These are phyloP conservation scores for Spicauda simplicius DNA, from an alignment of 2,888 invertebrate genomes.

Conservation along the genomic window DNA sequence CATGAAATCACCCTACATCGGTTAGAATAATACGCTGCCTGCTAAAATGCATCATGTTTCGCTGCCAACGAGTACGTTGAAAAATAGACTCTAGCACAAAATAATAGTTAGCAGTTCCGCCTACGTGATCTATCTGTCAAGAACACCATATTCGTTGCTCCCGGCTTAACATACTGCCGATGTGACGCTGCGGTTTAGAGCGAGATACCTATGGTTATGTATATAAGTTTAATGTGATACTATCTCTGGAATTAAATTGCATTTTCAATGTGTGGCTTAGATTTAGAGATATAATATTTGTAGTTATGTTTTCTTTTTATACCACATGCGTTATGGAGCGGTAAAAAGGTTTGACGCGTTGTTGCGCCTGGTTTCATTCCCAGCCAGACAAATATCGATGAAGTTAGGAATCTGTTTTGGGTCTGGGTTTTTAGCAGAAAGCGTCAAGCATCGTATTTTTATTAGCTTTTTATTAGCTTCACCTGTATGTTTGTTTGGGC, in stretches of 20 bases:
- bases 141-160: slow-evolving; percentile 24
- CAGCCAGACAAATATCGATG: too few species aligned
- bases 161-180: slow-evolving; percentile 31
- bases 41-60: slow-evolving; percentile 37
- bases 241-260: slow-evolving; percentile 8
- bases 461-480: too few species aligned
- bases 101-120: slow-evolving; percentile 25
- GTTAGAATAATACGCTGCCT: slow-evolving; percentile 31
- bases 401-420: too few species aligned
- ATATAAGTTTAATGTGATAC: slow-evolving; percentile 21
- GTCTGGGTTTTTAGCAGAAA: too few species aligned
- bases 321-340: too few species aligned
- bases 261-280: neutral
- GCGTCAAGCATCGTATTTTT: too few species aligned
- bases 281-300: too few species aligned
- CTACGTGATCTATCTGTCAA: slow-evolving; percentile 25
- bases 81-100: slow-evolving; percentile 25
- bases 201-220: slow-evolving; percentile 11
- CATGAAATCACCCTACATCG: slow-evolving; percentile 25
- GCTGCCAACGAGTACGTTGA: slow-evolving; percentile 31
- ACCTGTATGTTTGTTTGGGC: too few species aligned
- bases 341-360: too few species aligned
- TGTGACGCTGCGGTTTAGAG: slow-evolving; percentile 22
- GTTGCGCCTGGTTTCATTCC: too few species aligned
- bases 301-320: too few species aligned